phyloP scores from a whole-genome alignment of 1,140 invertebrate genomes.

The Scylla paramamosain region DNA sequence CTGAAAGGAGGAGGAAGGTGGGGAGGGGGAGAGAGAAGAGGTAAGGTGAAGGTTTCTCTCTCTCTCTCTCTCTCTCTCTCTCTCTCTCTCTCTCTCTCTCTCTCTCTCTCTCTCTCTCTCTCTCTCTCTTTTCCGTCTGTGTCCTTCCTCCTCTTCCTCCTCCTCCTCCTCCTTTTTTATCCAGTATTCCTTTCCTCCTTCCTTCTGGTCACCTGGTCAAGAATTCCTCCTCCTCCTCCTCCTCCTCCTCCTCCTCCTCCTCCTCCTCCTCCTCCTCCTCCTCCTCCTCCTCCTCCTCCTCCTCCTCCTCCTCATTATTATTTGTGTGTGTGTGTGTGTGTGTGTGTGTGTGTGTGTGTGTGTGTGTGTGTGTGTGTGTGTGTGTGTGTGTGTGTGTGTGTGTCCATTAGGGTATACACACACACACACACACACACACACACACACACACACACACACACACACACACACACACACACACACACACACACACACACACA shows the following conservation, averaged over 20 bases:
- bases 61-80: neutral
- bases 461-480: conserved; percentile 6
- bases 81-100: neutral
- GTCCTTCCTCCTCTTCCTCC: neutral
- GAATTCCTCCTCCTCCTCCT: neutral
- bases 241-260: neutral
- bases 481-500: conserved; percentile 2
- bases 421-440: neutral
- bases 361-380: too few relatives aligned
- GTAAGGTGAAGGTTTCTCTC: neutral
- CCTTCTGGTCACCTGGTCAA: neutral
- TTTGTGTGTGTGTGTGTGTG: neutral
- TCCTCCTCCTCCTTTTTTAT: neutral
- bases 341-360: too few relatives aligned
- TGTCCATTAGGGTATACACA: neutral
- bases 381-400: too few relatives aligned
- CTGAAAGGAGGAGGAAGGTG: too few relatives aligned
- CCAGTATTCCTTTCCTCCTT: neutral
- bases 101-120: neutral
- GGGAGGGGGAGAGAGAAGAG: neutral
- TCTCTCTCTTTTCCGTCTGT: neutral
- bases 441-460: neutral
- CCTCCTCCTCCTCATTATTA: too few relatives aligned
- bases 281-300: neutral
- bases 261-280: neutral